Percentiles rank a stretch among this genome's conserved stretches.
Evolutionary conservation across 1,140 invertebrate genomes (phyloP).

Genomic region (Bicyclus anynana): DNA sequence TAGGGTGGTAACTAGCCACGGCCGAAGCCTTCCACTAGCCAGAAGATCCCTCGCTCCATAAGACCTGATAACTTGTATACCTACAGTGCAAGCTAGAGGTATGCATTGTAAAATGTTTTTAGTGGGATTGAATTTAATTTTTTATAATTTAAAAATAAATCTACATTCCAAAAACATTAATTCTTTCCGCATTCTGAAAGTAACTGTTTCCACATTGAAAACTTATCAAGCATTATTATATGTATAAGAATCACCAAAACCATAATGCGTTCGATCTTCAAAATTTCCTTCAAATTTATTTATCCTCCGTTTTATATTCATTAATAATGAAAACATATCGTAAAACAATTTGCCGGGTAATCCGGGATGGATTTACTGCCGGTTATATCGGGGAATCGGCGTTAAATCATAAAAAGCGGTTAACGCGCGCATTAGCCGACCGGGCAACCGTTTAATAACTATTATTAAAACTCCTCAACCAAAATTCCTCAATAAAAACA

Average conservation of each 20-base stretch:
- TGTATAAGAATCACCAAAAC: not conserved
- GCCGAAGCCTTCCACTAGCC: no score
- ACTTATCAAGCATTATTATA: no score
- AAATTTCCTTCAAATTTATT: not conserved
- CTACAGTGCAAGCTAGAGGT: no score
- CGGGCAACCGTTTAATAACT: conserved; percentile 65
- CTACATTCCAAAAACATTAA: no score
- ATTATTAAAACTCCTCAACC: conserved; percentile 59
- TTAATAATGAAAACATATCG: conserved; percentile 60
- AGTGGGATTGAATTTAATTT: no score
- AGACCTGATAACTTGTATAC: no score
- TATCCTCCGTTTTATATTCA: conserved; percentile 26
- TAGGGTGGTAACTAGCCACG: no score
- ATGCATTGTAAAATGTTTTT: no score
- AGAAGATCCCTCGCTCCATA: no score
- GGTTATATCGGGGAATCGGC: conserved; percentile 56
- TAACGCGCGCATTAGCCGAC: conserved; percentile 57
- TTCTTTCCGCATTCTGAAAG: no score
- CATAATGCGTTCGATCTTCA: not conserved
- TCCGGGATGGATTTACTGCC: conserved; percentile 51
- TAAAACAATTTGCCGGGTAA: conserved; percentile 64
- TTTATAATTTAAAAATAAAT: no score
- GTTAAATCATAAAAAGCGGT: conserved; percentile 68
- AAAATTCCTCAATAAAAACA: conserved; percentile 54
- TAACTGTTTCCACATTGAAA: no score